These are phyloP conservation scores for Cryptomyrus ogoouensis DNA, from an alignment of 2,113 vertebrate species.

Conservation along the genomic window DNA sequence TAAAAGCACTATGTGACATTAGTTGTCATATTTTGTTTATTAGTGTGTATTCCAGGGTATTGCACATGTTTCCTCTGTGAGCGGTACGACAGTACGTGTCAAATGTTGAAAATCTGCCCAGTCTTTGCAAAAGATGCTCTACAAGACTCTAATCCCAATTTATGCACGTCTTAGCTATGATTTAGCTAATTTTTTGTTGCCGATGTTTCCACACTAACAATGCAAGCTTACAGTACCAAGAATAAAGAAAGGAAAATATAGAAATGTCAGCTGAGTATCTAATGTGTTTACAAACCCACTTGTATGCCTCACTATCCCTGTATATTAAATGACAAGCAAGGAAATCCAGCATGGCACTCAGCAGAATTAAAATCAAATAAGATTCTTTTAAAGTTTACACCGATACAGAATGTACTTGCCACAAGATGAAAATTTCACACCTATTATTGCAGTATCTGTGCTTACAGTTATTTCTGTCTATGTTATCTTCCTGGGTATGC, in stretches of 20 bases:
- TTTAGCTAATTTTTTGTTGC: not conserved
- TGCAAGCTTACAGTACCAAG: slow-evolving; percentile 13
- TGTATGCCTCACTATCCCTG: slow-evolving; percentile 25
- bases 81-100: not conserved
- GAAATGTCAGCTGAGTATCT: slow-evolving; percentile 21
- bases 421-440: slow-evolving; percentile 43
- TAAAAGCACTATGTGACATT: not conserved
- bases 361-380: slow-evolving; percentile 41
- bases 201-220: not conserved
- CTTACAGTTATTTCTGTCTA: slow-evolving; percentile 36
- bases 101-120: not conserved
- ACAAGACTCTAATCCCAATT: not conserved
- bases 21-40: not conserved
- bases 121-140: not conserved
- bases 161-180: not conserved
- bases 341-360: slow-evolving; percentile 35
- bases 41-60: not conserved
- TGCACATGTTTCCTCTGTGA: not conserved
- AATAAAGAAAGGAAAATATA: slow-evolving; percentile 24
- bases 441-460: slow-evolving; percentile 46
- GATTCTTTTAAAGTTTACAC: slow-evolving; percentile 36
- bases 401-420: slow-evolving; percentile 41
- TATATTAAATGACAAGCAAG: slow-evolving; percentile 33
- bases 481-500: slow-evolving; percentile 30
- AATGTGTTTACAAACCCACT: slow-evolving; percentile 39